Evolutionary conservation across 2,888 invertebrate species (phyloP), one percentile per base, ranked within the genome.

Genomic region (Acronicta psi): DNA sequence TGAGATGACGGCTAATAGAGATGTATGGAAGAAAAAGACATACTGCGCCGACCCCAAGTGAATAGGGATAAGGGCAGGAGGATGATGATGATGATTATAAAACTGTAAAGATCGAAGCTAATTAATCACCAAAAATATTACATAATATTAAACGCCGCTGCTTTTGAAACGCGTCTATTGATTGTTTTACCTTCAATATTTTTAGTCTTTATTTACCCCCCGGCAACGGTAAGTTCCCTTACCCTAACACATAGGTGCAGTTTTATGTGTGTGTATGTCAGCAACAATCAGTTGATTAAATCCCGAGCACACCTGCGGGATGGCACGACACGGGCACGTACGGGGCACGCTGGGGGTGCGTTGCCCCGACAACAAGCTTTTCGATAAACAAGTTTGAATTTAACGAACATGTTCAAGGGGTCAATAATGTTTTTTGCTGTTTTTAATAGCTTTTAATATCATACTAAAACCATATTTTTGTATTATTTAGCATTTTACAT

Each of bases 221-320:
- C n/a, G 14, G 46, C 68, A 76, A 73, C 76, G 67, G 76, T 67
- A 54, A 62, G 66, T 61, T 62, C 65, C 57, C 54, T 57, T 55
- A 72, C 76, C 76, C 77, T 20, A 56, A 53, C 23, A 51, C 31
- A 65, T 58, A 59, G 49, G 51, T 68, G 55, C 65, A 67, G 68
- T 70, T 69, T 36, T 43, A 0, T 40, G 44, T 50, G 56, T 61
- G 73, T 65, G 71, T 70, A 69, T 67, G 63, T 86, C 86, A 83
- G 86, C 84, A 79, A 84, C 88, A 92, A 92, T 92, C 91, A 92
- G 88, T 88, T 88, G 91, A 91, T 92, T 89, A 91, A 93, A 92
- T 92, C 92, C 91, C 70, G 73, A 57, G 86, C 89, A 90, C 93
- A 92, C 92, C 92, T 92, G 92, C 91, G 80, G 81, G 83, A 79